A percentile compares a stretch with the other conserved stretches of the same genome.
phyloP scores from a whole-genome alignment of 1,140 invertebrate species.

The Nymphalis io region DNA sequence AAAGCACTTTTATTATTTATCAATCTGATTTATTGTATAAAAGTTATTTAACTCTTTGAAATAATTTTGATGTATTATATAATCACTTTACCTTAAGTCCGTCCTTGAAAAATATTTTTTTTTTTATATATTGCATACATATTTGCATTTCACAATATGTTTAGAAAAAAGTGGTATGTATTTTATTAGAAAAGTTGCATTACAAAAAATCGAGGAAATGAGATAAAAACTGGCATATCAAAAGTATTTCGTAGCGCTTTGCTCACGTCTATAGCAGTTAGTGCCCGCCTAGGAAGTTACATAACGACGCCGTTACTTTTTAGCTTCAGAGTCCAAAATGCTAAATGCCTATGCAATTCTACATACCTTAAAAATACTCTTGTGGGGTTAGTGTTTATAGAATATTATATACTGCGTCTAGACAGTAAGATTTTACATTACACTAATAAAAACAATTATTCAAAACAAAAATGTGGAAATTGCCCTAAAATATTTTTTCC shows the following conservation, averaged over 20 bases:
- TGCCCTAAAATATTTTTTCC: not conserved
- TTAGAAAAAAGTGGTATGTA: too few relatives aligned
- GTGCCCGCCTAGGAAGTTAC: conserved; percentile 59
- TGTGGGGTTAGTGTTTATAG: not conserved
- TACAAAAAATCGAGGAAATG: not conserved
- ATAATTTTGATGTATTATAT: too few relatives aligned
- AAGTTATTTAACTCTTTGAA: too few relatives aligned
- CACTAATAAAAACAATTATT: too few relatives aligned
- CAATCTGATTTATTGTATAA: too few relatives aligned
- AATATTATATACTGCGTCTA: not conserved
- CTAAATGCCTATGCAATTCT: conserved; percentile 57
- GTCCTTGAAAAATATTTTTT: too few relatives aligned
- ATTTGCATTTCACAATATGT: too few relatives aligned
- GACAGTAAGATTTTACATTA: not conserved
- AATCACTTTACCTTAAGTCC: too few relatives aligned
- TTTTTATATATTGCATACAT: too few relatives aligned
- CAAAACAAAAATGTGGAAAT: too few relatives aligned
- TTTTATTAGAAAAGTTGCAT: not conserved
- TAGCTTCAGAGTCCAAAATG: conserved; percentile 60
- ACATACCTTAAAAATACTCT: conserved; percentile 14
- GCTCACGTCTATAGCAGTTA: conserved; percentile 51
- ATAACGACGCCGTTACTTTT: conserved; percentile 65
- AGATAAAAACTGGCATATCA: conserved; percentile 1
- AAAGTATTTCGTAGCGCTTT: conserved; percentile 38
- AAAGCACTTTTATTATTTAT: too few relatives aligned